Base-by-base conservation (phyloP, 2,888 invertebrate genomes). In the Drosophila cognata region DNA sequence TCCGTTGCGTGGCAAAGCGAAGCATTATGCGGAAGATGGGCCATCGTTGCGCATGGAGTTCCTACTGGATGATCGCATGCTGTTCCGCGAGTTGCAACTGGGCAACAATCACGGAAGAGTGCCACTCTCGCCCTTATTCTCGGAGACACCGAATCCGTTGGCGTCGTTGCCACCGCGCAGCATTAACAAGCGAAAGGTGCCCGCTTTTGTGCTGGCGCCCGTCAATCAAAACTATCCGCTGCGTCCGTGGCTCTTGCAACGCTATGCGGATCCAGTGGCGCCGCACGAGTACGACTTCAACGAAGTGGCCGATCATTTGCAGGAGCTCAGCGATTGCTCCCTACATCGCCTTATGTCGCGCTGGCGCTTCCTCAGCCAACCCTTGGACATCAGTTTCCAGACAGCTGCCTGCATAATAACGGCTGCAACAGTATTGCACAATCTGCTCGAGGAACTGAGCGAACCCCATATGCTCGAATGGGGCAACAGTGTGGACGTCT, bases 391-490 rank as follows among this genome's bases (percentile, higher is more conserved):
- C 0, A 90, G 92, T 51, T 88, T 91, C 5, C 89, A 91, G 43
- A 91, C 91, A 4, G 92, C 92, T 36, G 90, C 89, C 52, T 82
- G 85, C 33, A 91, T 93, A 4, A 88, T 92, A 0, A 83, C 83
- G 4, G 92, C 93, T 0, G 93, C 93, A 18, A 92, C 92, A 29
- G 85, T 87, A 2, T 63, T 93, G 6, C 93, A 93, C 72, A 93
- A 93, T 61, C 71, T 93, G 1, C 70, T 93, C 6, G 93, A 93
- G 61, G 90, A 90, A 55, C 80, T 87, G 8, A 88, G 88, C 21
- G 92, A 93, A 43, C 81, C 83, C 0, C 92, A 91, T 62, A 75
- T 85, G 48, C 82, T 90, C 4, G 90, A 92, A 48, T 93, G 93
- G 93, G 82, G 84, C 38, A 89, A 81, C 21, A 52, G 55, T 0